These are phyloP conservation scores for Chironex yamaguchii DNA, from an alignment of 30 jellyfish, hydroid and myxozoan species.

Conservation along the genomic window DNA sequence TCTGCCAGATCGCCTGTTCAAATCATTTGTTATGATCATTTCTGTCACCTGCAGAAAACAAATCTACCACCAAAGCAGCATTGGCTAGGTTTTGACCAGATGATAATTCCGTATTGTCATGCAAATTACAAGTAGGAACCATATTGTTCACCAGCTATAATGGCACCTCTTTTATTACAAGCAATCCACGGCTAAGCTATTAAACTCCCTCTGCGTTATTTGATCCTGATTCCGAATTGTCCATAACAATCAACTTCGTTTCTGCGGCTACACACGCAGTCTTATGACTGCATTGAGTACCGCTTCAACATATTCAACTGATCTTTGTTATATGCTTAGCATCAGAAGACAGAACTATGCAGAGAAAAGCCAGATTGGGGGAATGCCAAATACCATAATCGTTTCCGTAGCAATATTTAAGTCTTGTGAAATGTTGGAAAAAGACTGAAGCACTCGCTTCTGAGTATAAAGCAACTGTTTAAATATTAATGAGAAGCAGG, in stretches of 20 bases:
- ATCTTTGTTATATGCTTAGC: too few relatives aligned
- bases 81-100: neutral
- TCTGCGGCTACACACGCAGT: too few relatives aligned
- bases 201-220: neutral
- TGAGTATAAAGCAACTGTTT: neutral
- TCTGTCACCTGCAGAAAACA: neutral
- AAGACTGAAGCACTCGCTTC: neutral
- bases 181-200: neutral
- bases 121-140: neutral
- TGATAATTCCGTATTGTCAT: neutral
- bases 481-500: neutral
- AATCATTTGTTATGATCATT: neutral
- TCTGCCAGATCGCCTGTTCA: neutral
- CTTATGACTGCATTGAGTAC: too few relatives aligned
- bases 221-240: neutral
- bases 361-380: neutral
- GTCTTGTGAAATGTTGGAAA: neutral
- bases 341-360: too few relatives aligned
- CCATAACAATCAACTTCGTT: too few relatives aligned
- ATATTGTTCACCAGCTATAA: neutral
- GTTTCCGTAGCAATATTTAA: neutral
- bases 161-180: neutral
- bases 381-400: neutral
- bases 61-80: neutral
- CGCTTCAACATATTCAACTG: too few relatives aligned